Evolutionary conservation across 1,140 invertebrate species (phyloP).

Genomic region (Lordiphosa collinella): DNA sequence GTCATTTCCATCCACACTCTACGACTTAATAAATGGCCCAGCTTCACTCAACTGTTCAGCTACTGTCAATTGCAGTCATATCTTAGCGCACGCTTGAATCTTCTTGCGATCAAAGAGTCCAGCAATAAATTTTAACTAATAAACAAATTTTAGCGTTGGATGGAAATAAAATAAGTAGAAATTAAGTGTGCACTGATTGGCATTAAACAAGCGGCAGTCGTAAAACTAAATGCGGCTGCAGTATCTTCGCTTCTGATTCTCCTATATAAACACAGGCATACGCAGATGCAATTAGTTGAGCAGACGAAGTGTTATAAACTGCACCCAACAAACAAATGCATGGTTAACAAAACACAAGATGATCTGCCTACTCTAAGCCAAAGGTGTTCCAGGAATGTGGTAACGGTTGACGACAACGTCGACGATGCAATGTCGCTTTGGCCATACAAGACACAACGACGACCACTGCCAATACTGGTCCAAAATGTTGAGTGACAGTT

Average conservation of each 20-base stretch:
- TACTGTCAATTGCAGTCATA: slow-evolving; percentile 7
- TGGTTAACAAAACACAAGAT: slow-evolving; percentile 47
- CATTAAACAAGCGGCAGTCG: slow-evolving; percentile 33
- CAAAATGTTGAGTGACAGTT: slow-evolving; percentile 71
- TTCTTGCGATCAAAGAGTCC: background rate
- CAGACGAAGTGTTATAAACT: slow-evolving; percentile 8
- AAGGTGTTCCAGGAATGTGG: slow-evolving; percentile 56
- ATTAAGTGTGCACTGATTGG: slow-evolving; percentile 53
- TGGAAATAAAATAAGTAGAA: slow-evolving; percentile 38
- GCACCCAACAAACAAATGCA: slow-evolving; percentile 29
- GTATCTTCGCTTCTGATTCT: background rate
- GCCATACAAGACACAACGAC: slow-evolving; percentile 47
- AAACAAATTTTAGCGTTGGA: slow-evolving; percentile 44
- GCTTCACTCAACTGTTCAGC: background rate
- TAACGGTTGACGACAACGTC: slow-evolving; percentile 45
- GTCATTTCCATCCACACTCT: slow-evolving; percentile 2
- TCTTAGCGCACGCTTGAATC: slow-evolving; percentile 1
- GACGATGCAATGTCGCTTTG: slow-evolving; percentile 50
- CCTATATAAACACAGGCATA: background rate
- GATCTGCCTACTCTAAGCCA: background rate
- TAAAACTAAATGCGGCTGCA: slow-evolving; percentile 30
- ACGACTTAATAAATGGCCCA: slow-evolving; percentile 1
- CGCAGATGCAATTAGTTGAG: slow-evolving; percentile 12
- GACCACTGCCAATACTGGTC: slow-evolving; percentile 56
- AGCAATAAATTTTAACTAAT: slow-evolving; percentile 38